Conservation (phyloP, 2,888 invertebrate species). For the Trimorus sp. region DNA sequence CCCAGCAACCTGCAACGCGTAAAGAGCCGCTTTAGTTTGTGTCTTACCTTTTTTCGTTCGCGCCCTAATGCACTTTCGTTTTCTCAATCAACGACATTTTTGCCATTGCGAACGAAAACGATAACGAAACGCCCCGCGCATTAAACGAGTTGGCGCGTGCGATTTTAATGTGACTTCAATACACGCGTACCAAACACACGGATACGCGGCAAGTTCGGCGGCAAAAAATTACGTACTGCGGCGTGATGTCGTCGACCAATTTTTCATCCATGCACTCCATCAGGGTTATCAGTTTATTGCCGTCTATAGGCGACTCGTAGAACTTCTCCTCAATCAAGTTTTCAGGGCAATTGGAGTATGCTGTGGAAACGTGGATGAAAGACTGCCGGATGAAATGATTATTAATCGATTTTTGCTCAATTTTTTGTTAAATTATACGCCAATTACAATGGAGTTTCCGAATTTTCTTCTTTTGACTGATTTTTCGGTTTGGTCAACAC, state of each 20-base stretch:
- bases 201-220: not conserved
- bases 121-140: no score
- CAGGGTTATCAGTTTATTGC: conserved; percentile 82
- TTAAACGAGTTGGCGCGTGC: no score
- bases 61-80: no score
- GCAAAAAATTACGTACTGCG: conserved; percentile 78
- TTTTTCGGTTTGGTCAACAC: no score
- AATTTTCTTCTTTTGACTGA: no score
- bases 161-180: no score
- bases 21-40: no score
- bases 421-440: not conserved
- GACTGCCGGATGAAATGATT: conserved; percentile 76
- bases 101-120: no score
- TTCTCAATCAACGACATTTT: no score
- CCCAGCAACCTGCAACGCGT: conserved; percentile 84
- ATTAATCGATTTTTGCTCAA: conserved; percentile 1
- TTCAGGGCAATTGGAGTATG: conserved; percentile 83
- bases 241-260: conserved; percentile 83
- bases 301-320: conserved; percentile 83
- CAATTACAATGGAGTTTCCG: no score
- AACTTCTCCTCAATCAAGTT: conserved; percentile 83
- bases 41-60: no score
- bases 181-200: no score
- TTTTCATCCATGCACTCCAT: conserved; percentile 83
- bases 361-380: conserved; percentile 84